Evolutionary conservation across 2,888 invertebrate genomes (phyloP).

Genomic region (Pilophorus perplexus): DNA sequence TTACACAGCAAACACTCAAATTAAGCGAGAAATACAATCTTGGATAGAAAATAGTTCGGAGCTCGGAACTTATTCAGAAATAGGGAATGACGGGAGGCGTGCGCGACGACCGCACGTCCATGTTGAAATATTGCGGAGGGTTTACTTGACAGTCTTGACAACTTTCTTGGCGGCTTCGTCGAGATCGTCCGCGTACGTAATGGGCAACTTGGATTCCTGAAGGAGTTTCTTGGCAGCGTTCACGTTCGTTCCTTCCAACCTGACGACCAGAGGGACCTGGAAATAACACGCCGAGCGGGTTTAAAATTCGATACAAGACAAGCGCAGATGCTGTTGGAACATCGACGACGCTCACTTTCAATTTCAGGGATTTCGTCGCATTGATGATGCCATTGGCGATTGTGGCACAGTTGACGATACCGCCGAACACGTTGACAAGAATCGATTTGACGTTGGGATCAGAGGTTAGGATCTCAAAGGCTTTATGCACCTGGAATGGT

Average conservation of each 20-base stretch:
- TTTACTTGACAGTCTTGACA: conserved; percentile 55
- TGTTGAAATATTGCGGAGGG: too few species aligned
- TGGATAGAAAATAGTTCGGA: too few species aligned
- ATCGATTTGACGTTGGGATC: conserved; percentile 90
- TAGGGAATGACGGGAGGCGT: too few species aligned
- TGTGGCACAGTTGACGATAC: conserved; percentile 97
- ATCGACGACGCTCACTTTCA: conserved; percentile 58
- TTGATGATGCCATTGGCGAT: conserved; percentile 93
- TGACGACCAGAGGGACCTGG: conserved; percentile 76
- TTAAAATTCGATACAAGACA: too few species aligned
- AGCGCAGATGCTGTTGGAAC: too few species aligned
- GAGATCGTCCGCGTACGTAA: conserved; percentile 77
- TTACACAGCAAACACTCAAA: too few species aligned
- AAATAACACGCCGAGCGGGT: too few species aligned
- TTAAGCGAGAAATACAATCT: too few species aligned
- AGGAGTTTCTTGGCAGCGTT: conserved; percentile 77
- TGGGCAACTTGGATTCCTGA: conserved; percentile 75
- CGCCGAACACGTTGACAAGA: conserved; percentile 97
- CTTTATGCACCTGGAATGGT: conserved; percentile 73
- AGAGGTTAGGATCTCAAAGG: conserved; percentile 82
- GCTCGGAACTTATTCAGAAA: too few species aligned
- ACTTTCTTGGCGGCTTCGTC: conserved; percentile 92
- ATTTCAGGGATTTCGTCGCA: conserved; percentile 75
- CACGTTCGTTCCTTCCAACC: conserved; percentile 96
- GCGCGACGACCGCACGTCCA: too few species aligned